Base-by-base conservation (phyloP, 2,888 invertebrate species). In the Sarcophaga subvicina region DNA sequence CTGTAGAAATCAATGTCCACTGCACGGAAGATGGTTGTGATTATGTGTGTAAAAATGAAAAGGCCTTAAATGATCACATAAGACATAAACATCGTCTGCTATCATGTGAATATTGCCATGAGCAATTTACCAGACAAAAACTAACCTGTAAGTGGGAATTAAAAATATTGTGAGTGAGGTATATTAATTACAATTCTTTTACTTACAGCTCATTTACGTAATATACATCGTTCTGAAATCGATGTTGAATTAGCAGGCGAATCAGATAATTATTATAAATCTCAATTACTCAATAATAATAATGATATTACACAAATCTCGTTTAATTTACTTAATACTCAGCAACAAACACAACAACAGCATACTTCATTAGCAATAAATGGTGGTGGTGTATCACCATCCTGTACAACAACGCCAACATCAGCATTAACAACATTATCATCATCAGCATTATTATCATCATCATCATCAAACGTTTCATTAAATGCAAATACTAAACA, bases 81-180 rank as follows among this genome's bases (percentile, higher is more conserved):
- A 86, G 86, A 11, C 87, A 88, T 72, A 89, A 88, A 62, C 89
- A 89, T 86, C 89, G 88, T 10, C 63, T 88, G 22, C 66, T 88
- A 27, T 81, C 88, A 4, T 89, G 89, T 78, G 89, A 89, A 75
- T 89, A 88, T 84, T 89, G 89, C 27, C 79, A 83, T 14, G 83
- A 88, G 20, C 79, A 85, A 78, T 89, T 89, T 69, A 85, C 89
- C 6, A 84, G 88, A 17, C 86, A 89, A 64, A 88, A 88, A 54
- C 64, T 89, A 73, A 85, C 84, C 27, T 60, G 89, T 89, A 85
- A 54, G 80, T 84, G 37, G 8, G 8, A 37, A 37, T 37, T 10
- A 4, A 54, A 14, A 49, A 12, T 49, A n/a, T n/a, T n/a, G n/a
- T n/a, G 17, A 54, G 3, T 14, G 0, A 2, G 4, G 4, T 14